Percentiles rank a stretch among this genome's conserved stretches.
phyloP scores from a whole-genome alignment of 2,888 invertebrate species.

The Eudasyphora cyanicolor region DNA sequence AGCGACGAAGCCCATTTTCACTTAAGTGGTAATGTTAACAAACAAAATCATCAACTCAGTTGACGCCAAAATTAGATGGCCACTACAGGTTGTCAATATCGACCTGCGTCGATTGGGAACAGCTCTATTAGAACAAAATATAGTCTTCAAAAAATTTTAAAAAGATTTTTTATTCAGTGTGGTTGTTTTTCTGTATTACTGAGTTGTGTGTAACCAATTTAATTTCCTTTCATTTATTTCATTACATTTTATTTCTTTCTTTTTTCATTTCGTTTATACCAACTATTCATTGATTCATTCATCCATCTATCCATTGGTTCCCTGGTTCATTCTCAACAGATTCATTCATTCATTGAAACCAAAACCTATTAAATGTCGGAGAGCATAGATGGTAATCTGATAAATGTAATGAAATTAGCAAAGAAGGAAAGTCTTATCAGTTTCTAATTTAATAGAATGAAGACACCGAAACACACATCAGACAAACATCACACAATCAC shows the following conservation, averaged over 20 bases:
- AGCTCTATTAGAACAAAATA: too few species aligned
- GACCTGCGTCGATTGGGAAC: too few species aligned
- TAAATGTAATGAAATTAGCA: constrained; percentile 59
- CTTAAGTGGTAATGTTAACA: too few species aligned
- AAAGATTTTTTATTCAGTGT: too few species aligned
- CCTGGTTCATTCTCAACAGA: background rate
- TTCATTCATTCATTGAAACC: background rate
- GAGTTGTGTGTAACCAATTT: constrained; percentile 43
- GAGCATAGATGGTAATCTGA: constrained; percentile 52
- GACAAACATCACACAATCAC: constrained; percentile 13
- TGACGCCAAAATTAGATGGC: too few species aligned
- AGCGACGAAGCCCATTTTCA: too few species aligned
- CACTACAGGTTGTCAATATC: too few species aligned
- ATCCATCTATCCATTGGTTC: background rate
- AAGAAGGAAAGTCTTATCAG: constrained; percentile 57
- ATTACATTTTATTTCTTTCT: background rate
- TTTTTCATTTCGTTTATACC: background rate
- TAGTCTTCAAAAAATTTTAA: too few species aligned
- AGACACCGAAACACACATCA: constrained; percentile 34
- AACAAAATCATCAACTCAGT: too few species aligned
- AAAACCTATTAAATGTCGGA: constrained; percentile 20
- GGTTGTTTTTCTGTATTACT: background rate
- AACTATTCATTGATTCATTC: background rate
- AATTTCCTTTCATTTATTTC: constrained; percentile 55
- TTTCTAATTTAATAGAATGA: constrained; percentile 55